phyloP scores from a whole-genome alignment of 2,113 vertebrate genomes.

The Urocynchramus pylzowi region DNA sequence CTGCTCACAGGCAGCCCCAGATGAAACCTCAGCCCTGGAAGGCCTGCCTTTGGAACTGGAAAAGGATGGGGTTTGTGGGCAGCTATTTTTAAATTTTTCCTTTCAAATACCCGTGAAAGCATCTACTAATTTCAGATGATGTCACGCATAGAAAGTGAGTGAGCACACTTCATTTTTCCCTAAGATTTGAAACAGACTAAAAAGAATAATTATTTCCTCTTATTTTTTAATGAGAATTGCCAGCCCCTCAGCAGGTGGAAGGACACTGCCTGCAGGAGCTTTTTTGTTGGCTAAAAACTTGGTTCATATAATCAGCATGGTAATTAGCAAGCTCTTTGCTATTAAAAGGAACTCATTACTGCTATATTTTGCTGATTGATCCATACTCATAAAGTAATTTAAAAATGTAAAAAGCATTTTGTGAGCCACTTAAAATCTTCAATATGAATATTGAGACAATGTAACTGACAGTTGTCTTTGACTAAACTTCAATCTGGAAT shows the following conservation, averaged over 20 bases:
- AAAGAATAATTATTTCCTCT: constrained; percentile 37
- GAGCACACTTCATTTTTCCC: neutral
- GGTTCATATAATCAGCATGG: constrained; percentile 59
- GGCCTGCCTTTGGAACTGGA: neutral
- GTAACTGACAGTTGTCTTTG: neutral
- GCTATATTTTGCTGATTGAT: constrained; percentile 66
- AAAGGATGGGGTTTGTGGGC: neutral
- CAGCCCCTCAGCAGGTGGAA: constrained; percentile 52
- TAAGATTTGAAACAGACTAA: neutral
- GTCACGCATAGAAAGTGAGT: neutral
- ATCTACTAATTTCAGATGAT: neutral
- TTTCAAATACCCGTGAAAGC: neutral
- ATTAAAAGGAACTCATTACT: constrained; percentile 72
- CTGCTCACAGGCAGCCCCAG: neutral
- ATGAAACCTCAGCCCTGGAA: neutral
- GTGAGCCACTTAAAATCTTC: constrained; percentile 40
- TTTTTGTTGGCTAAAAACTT: constrained; percentile 59
- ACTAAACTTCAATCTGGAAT: neutral
- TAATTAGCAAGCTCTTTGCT: constrained; percentile 65
- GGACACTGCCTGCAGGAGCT: constrained; percentile 59
- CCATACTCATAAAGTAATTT: constrained; percentile 55
- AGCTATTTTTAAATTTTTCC: neutral
- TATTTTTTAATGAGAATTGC: constrained; percentile 65
- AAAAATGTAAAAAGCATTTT: constrained; percentile 40
- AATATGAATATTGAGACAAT: constrained; percentile 5